Conservation (phyloP, 2,113 vertebrate genomes). For the Ciconia maguari region DNA sequence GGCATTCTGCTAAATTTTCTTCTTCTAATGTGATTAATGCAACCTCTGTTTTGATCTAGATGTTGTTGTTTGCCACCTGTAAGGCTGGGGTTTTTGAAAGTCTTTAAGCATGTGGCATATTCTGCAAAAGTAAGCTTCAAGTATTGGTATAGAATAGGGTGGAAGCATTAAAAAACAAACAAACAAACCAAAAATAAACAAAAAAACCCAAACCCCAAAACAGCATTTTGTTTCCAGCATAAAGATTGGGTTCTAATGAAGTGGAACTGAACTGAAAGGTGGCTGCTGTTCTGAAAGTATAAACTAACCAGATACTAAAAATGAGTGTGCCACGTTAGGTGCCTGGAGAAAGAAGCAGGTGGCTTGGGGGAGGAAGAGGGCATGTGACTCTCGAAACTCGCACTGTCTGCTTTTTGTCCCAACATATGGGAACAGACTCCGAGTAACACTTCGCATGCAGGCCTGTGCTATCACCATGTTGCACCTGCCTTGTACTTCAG, state of each 20-base stretch:
- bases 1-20: background rate
- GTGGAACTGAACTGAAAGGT: background rate
- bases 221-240: background rate
- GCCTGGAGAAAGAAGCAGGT: background rate
- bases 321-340: background rate
- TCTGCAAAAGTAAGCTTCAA: background rate
- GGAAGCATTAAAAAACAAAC: background rate
- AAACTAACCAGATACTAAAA: background rate
- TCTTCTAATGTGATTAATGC: background rate
- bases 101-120: background rate
- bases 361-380: background rate
- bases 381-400: background rate
- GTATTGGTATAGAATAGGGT: background rate
- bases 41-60: background rate
- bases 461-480: background rate
- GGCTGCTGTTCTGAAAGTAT: background rate
- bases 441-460: background rate
- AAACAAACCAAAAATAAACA: background rate
- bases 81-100: no score
- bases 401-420: background rate
- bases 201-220: no score
- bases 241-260: background rate
- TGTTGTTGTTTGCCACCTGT: background rate
- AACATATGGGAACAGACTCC: background rate
- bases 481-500: background rate